Percentiles rank a stretch among this genome's conserved stretches.
Evolutionary conservation across 2,113 vertebrate species (phyloP).

Genomic region (Serilophus lunatus): DNA sequence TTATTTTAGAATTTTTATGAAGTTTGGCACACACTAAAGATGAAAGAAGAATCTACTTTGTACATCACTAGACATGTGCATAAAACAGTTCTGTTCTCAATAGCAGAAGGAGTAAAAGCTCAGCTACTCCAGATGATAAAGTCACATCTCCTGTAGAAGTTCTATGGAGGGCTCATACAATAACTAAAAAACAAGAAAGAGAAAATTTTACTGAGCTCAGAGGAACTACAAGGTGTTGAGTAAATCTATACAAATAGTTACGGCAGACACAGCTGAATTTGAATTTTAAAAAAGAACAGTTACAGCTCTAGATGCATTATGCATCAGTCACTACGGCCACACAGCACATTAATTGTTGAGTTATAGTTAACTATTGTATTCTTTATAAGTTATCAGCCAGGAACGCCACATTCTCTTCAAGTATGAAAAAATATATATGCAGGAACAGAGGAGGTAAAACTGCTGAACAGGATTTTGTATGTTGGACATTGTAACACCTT

Average conservation of each 20-base stretch:
- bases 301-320: neutral
- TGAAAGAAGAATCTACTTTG: neutral
- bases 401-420: neutral
- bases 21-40: neutral
- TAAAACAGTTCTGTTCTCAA: neutral
- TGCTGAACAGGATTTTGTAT: neutral
- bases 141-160: neutral
- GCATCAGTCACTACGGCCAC: neutral
- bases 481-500: constrained; percentile 33
- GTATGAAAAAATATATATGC: neutral
- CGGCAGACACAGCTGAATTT: neutral
- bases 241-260: neutral
- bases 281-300: neutral
- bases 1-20: neutral
- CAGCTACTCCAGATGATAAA: neutral
- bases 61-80: neutral
- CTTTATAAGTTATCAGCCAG: constrained; percentile 3
- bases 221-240: neutral
- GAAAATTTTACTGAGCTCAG: neutral
- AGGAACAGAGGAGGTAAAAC: constrained; percentile 32
- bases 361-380: neutral
- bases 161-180: neutral
- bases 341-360: neutral
- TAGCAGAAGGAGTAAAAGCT: neutral
- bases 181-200: neutral